These are phyloP conservation scores for Oncorhynchus tshawytscha DNA, from an alignment of 2,113 vertebrate species.

Conservation along the genomic window DNA sequence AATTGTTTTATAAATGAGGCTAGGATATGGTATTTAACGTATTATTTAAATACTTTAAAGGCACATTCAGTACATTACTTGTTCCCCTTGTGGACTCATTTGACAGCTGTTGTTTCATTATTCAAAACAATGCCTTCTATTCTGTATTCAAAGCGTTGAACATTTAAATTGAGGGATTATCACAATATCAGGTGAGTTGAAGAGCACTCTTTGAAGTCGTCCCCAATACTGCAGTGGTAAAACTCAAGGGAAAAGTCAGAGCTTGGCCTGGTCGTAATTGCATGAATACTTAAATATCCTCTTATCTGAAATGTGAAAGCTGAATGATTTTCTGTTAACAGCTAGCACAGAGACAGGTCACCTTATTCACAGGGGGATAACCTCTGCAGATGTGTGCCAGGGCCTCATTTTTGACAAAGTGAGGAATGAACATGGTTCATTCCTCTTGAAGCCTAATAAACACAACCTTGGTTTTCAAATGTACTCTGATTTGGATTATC, in stretches of 20 bases:
- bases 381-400: conserved; percentile 44
- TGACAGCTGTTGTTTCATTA: conserved; percentile 38
- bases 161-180: conserved; percentile 30
- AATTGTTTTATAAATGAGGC: conserved; percentile 36
- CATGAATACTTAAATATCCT: conserved; percentile 63
- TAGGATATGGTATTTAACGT: conserved; percentile 40
- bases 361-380: conserved; percentile 11
- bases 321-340: conserved; percentile 34
- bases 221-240: conserved; percentile 28
- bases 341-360: conserved; percentile 32
- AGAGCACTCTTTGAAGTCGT: conserved; percentile 42
- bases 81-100: conserved; percentile 42
- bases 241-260: conserved; percentile 32
- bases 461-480: too few species aligned
- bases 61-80: conserved; percentile 70
- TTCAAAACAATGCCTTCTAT: conserved; percentile 37
- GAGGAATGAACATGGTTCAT: conserved; percentile 36
- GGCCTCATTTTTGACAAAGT: conserved; percentile 39
- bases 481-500: too few species aligned
- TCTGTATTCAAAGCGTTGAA: conserved; percentile 30
- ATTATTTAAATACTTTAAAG: conserved; percentile 63
- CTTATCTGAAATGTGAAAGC: conserved; percentile 60
- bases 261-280: conserved; percentile 15
- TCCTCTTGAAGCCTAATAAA: too few species aligned
- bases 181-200: conserved; percentile 21